phyloP scores from a whole-genome alignment of 2,888 invertebrate species.

The Crioceris asparagi region DNA sequence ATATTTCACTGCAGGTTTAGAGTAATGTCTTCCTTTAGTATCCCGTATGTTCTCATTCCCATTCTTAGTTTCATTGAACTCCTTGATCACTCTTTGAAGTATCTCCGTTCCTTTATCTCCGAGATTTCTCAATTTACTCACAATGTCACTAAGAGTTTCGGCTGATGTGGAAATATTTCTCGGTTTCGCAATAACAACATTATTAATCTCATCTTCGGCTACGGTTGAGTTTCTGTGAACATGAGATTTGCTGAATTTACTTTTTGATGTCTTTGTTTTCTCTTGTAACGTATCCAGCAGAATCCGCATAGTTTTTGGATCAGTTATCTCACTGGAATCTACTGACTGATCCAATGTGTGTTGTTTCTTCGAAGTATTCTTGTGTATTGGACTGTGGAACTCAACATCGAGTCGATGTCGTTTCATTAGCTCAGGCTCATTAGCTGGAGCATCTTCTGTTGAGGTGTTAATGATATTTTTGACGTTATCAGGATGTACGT shows the following conservation, averaged over 20 bases:
- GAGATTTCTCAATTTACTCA: constrained; percentile 45
- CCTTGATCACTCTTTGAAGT: constrained; percentile 44
- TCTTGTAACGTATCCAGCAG: constrained; percentile 28
- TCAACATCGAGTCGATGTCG: constrained; percentile 49
- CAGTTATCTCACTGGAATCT: constrained; percentile 29
- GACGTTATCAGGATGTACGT: constrained; percentile 19
- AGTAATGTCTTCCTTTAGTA: constrained; percentile 30
- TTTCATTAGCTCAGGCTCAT: constrained; percentile 54
- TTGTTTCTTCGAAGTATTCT: constrained; percentile 20
- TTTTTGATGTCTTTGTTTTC: constrained; percentile 11
- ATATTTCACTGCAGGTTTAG: constrained; percentile 29
- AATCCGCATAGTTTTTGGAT: constrained; percentile 29
- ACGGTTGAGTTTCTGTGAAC: constrained; percentile 44
- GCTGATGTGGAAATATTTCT: constrained; percentile 36
- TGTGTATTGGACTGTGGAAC: constrained; percentile 47
- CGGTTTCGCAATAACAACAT: constrained; percentile 27
- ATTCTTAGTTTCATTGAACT: constrained; percentile 21
- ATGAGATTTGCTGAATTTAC: constrained; percentile 21
- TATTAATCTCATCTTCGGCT: constrained; percentile 34
- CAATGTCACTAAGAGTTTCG: constrained; percentile 50
- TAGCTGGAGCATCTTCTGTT: constrained; percentile 42
- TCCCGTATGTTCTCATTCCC: constrained; percentile 14
- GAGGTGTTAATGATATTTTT: constrained; percentile 17
- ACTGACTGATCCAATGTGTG: constrained; percentile 16
- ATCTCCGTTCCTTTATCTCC: constrained; percentile 49